These are phyloP conservation scores for Enhydra lutris DNA, from an alignment of 2,113 vertebrate genomes.

Conservation along the genomic window DNA sequence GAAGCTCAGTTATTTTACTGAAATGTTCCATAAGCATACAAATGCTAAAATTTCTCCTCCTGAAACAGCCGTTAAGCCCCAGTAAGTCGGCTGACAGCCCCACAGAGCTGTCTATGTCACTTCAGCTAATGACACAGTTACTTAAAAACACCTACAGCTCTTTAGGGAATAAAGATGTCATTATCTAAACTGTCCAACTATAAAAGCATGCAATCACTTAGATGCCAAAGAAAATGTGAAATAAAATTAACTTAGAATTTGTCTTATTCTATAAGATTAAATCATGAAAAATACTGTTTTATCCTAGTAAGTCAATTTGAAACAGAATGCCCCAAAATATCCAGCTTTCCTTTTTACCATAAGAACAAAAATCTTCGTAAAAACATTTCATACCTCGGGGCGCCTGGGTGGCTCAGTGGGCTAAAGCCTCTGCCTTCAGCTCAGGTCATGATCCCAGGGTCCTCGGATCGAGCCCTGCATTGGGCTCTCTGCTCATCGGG, in stretches of 20 bases:
- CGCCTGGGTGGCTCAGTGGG: too few species aligned
- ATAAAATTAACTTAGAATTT: background rate
- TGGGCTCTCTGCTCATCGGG: too few species aligned
- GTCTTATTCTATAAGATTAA: background rate
- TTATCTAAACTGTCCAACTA: background rate
- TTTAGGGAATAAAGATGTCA: background rate
- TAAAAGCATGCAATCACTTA: background rate
- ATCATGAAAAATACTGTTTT: background rate
- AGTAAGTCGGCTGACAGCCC: background rate
- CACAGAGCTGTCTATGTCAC: background rate
- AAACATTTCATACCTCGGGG: background rate
- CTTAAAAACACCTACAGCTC: background rate
- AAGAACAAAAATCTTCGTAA: background rate
- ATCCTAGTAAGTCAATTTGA: background rate
- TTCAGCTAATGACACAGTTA: background rate
- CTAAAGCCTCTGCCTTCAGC: too few species aligned
- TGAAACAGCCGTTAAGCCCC: background rate
- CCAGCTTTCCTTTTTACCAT: background rate
- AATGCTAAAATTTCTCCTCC: background rate
- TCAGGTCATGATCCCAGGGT: too few species aligned
- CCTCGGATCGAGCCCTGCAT: too few species aligned
- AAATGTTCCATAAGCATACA: background rate
- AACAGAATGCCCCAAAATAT: background rate
- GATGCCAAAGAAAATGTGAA: background rate
- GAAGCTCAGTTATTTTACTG: background rate